A percentile compares a stretch with the other conserved stretches of the same genome.
phyloP scores from a whole-genome alignment of 64 coral and sea anemone species.

The Dendrophyllia cribrosa region DNA sequence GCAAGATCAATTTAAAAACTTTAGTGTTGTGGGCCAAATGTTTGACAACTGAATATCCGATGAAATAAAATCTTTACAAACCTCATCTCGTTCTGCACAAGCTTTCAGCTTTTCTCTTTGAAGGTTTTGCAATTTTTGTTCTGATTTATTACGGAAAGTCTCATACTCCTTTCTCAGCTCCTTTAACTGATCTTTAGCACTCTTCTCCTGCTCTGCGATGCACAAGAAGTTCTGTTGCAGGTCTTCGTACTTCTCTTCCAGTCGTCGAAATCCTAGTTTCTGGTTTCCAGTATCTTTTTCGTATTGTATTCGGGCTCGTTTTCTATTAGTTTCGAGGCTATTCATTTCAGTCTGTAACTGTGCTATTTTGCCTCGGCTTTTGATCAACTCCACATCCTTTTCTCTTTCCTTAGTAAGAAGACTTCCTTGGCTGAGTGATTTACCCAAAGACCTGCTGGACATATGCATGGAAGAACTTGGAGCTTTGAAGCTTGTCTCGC shows the following conservation, averaged over 20 bases:
- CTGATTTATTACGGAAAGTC: slow-evolving; percentile 60
- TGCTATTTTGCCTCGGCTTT: slow-evolving; percentile 81
- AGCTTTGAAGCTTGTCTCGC: background rate
- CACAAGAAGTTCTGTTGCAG: slow-evolving; percentile 76
- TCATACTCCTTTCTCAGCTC: slow-evolving; percentile 84
- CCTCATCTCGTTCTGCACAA: slow-evolving; percentile 83
- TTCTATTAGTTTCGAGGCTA: slow-evolving; percentile 58
- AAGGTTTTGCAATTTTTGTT: slow-evolving; percentile 80
- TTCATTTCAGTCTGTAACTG: slow-evolving; percentile 80
- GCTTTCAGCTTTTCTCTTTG: slow-evolving; percentile 93
- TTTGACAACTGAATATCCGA: background rate
- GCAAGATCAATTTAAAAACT: background rate
- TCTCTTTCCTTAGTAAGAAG: slow-evolving; percentile 68
- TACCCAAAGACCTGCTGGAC: slow-evolving; percentile 25
- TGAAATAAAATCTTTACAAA: background rate
- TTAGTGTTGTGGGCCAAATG: background rate
- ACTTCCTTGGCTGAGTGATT: slow-evolving; percentile 42
- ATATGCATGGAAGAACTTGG: background rate
- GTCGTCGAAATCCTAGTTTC: slow-evolving; percentile 45
- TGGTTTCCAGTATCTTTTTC: slow-evolving; percentile 73
- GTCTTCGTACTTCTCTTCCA: slow-evolving; percentile 72
- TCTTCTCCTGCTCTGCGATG: slow-evolving; percentile 84
- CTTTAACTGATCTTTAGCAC: slow-evolving; percentile 81
- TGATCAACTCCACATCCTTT: slow-evolving; percentile 82
- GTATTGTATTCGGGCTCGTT: slow-evolving; percentile 79